Conservation (phyloP, 2,113 vertebrate genomes). For the Thymallus thymallus region DNA sequence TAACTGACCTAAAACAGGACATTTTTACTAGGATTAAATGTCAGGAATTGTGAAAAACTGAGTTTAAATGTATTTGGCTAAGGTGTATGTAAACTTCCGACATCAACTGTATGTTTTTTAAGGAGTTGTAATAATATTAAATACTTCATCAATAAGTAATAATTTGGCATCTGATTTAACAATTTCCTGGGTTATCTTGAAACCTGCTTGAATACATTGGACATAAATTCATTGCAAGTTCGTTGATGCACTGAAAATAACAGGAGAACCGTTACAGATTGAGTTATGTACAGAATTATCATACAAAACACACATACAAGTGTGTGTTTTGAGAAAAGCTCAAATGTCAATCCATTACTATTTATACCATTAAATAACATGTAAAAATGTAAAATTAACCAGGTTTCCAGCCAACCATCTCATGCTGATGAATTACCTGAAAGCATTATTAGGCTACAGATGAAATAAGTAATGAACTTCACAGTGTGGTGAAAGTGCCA, state of each 20-base stretch:
- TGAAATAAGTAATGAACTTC: no score
- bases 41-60: no score
- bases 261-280: neutral
- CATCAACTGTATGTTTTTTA: no score
- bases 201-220: neutral
- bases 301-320: constrained; percentile 51
- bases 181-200: neutral
- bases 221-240: neutral
- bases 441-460: no score
- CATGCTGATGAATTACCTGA: no score
- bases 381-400: neutral
- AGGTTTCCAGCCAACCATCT: no score
- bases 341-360: constrained; percentile 6
- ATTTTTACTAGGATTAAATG: no score
- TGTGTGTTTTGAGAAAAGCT: no score
- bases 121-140: neutral
- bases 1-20: no score
- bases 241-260: neutral
- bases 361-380: constrained; percentile 1
- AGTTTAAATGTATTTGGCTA: no score
- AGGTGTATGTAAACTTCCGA: no score
- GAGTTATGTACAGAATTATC: constrained; percentile 56
- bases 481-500: no score
- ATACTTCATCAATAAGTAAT: neutral
- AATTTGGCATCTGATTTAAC: neutral